phyloP scores from a whole-genome alignment of 2,113 vertebrate species.

The Benitochromis conjunctus region DNA sequence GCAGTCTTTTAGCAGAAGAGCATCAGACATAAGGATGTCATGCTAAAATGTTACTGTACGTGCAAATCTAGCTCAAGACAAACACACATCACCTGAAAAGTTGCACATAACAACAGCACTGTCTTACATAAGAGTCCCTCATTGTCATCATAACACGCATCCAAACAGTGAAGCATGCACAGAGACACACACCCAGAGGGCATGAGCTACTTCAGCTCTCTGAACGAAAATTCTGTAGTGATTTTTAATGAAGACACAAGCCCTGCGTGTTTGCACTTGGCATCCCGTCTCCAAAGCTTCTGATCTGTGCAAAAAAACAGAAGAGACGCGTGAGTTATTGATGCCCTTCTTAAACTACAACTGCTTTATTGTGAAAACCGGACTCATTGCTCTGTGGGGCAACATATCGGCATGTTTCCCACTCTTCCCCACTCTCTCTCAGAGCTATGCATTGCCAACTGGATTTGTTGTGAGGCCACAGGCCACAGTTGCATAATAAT shows the following conservation, averaged over 20 bases:
- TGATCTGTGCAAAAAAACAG: not conserved
- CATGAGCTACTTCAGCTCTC: not conserved
- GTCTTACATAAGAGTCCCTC: constrained; percentile 21
- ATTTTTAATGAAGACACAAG: not conserved
- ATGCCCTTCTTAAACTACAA: not conserved
- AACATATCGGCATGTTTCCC: not conserved
- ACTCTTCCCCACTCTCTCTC: not conserved
- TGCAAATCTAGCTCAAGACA: not conserved
- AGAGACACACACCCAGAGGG: not conserved
- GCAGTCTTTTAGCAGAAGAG: not conserved
- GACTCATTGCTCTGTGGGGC: not conserved
- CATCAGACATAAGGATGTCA: not conserved
- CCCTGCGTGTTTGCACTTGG: not conserved
- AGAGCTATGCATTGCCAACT: not conserved
- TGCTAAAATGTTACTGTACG: not conserved
- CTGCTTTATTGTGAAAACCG: not conserved
- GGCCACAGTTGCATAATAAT: constrained; percentile 36
- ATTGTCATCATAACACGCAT: not conserved
- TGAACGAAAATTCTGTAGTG: not conserved
- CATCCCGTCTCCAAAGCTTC: not conserved
- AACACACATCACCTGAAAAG: constrained; percentile 9
- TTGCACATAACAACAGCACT: not conserved
- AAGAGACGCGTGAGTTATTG: not conserved
- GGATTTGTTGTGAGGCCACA: constrained; percentile 22
- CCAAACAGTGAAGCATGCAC: not conserved